Evolutionary conservation across 2,797 vertebrate genomes (phyloP).

Genomic region (Enoplosus armatus): DNA sequence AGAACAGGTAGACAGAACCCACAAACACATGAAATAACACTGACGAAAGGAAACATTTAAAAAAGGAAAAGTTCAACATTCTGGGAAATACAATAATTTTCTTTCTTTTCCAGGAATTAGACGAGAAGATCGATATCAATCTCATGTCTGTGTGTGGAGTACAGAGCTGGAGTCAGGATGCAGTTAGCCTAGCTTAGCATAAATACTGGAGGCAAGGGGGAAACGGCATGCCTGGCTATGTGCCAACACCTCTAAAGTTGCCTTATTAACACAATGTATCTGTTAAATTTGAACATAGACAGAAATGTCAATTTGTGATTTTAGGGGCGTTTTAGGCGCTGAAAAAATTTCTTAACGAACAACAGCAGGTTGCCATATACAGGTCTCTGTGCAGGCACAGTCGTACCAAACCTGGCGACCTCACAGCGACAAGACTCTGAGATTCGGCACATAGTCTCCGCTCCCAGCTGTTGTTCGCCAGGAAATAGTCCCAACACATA

Average conservation of each 20-base stretch:
- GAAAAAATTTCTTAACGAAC: neutral
- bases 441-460: neutral
- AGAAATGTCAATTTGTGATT: neutral
- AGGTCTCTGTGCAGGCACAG: neutral
- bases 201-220: neutral
- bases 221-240: neutral
- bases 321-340: neutral
- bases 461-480: neutral
- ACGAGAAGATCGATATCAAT: neutral
- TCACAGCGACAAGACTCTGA: neutral
- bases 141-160: neutral
- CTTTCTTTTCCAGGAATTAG: neutral
- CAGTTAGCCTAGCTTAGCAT: neutral
- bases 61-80: slow-evolving; percentile 41
- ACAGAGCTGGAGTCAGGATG: neutral
- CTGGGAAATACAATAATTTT: fast-evolving
- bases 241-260: neutral
- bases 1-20: slow-evolving; percentile 46
- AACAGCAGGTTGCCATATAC: neutral
- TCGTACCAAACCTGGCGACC: neutral
- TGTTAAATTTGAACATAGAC: neutral
- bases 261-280: neutral
- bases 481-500: neutral
- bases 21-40: slow-evolving; percentile 34
- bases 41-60: neutral